phyloP scores from a whole-genome alignment of 2,113 vertebrate genomes.

The Paramormyrops kingsleyae region DNA sequence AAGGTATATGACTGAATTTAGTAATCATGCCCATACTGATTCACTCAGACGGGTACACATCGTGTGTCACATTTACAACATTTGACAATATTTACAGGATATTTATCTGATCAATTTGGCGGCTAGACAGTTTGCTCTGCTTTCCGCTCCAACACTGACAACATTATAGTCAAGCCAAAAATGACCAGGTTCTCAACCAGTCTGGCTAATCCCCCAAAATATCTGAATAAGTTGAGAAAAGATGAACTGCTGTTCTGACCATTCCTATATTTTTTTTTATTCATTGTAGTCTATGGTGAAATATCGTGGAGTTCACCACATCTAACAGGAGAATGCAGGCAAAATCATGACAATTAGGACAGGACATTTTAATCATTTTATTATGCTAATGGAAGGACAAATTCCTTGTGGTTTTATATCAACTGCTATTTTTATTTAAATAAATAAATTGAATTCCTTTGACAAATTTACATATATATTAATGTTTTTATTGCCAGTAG shows the following conservation, averaged over 20 bases:
- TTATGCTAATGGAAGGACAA: background rate
- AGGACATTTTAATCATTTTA: background rate
- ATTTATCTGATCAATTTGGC: background rate
- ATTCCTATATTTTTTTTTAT: background rate
- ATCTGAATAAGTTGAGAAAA: background rate
- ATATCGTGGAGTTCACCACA: background rate
- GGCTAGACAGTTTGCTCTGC: background rate
- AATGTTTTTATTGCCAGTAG: background rate
- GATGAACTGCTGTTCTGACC: background rate
- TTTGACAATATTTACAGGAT: background rate
- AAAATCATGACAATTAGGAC: background rate
- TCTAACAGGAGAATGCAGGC: background rate
- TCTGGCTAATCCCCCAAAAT: background rate
- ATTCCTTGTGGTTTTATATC: background rate
- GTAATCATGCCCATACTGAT: background rate
- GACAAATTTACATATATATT: slow-evolving; percentile 1
- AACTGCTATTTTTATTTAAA: background rate
- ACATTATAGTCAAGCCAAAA: background rate
- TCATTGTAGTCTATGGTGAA: background rate
- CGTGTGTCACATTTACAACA: background rate
- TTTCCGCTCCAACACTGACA: background rate
- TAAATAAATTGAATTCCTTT: background rate
- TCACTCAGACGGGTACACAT: background rate
- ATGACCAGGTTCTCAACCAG: background rate
- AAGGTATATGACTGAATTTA: background rate